These are phyloP conservation scores for Antennarius maculatus DNA, from an alignment of 2,797 vertebrate genomes.

Conservation along the genomic window DNA sequence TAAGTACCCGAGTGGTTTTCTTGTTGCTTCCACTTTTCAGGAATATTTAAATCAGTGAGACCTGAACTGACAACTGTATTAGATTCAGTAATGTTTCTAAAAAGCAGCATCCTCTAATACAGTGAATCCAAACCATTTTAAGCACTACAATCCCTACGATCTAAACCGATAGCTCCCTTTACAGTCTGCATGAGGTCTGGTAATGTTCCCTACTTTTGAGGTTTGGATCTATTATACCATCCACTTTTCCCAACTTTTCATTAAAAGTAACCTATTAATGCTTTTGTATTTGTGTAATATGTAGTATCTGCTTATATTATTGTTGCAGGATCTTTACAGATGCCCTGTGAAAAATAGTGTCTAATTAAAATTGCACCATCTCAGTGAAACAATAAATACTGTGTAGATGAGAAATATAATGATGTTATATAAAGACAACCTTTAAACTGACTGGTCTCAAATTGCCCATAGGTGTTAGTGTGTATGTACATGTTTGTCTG, in stretches of 20 bases:
- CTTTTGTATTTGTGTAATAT: constrained; percentile 8
- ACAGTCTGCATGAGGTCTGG: neutral
- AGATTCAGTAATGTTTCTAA: constrained; percentile 8
- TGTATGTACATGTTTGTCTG: no score
- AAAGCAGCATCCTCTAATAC: constrained; percentile 8
- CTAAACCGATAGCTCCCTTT: neutral
- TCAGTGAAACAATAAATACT: constrained; percentile 23
- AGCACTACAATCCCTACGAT: constrained; percentile 1
- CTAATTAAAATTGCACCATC: constrained; percentile 30
- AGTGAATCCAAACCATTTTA: constrained; percentile 4
- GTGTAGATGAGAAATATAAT: constrained; percentile 30
- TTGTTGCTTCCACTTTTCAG: constrained; percentile 22
- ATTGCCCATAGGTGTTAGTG: no score
- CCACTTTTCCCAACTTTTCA: constrained; percentile 1
- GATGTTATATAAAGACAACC: constrained; percentile 35
- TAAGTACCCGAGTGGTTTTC: constrained; percentile 5
- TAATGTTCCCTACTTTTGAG: neutral
- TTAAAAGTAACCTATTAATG: neutral
- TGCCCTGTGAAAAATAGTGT: constrained; percentile 16
- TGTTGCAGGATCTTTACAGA: constrained; percentile 14
- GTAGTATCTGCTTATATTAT: neutral
- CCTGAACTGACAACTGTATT: neutral
- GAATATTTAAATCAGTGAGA: constrained; percentile 6
- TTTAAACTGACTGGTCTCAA: neutral
- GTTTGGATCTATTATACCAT: neutral